These are phyloP conservation scores for Lutjanus campechanus DNA, from an alignment of 2,797 vertebrate species.

Conservation along the genomic window DNA sequence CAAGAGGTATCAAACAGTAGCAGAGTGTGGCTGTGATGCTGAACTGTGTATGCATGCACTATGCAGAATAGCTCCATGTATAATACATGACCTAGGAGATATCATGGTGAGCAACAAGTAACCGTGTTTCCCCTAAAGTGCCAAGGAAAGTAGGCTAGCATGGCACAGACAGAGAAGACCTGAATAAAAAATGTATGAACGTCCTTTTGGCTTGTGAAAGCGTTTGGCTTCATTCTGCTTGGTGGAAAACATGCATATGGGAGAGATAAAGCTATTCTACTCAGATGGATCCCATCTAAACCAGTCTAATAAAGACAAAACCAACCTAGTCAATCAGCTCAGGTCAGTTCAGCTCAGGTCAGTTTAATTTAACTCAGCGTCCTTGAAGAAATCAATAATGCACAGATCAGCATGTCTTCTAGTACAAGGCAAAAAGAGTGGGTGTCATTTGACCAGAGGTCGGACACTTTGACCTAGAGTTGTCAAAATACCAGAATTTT, in stretches of 20 bases:
- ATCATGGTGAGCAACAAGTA: conserved; percentile 68
- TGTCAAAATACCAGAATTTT: too few species aligned
- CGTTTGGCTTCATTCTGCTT: conserved; percentile 36
- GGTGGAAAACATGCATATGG: neutral
- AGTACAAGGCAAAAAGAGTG: neutral
- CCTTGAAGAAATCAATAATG: neutral
- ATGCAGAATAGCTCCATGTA: conserved; percentile 56
- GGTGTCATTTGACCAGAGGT: neutral
- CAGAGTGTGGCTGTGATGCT: neutral
- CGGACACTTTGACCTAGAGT: neutral
- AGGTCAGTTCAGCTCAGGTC: conserved; percentile 30
- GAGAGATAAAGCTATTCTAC: neutral
- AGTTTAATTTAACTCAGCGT: neutral
- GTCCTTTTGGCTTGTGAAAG: conserved; percentile 48
- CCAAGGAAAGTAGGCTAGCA: conserved; percentile 64
- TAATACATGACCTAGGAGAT: conserved; percentile 64
- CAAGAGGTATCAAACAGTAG: conserved; percentile 8
- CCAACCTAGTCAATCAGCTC: too few species aligned
- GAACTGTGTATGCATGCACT: conserved; percentile 39
- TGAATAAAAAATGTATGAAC: conserved; percentile 55
- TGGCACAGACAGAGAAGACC: conserved; percentile 46
- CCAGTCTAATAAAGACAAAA: neutral
- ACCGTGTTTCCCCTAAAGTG: conserved; percentile 43
- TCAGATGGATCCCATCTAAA: neutral
- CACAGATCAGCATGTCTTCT: conserved; percentile 4